A percentile compares a stretch with the other conserved stretches of the same genome.
Conservation (phyloP, 2,113 vertebrate genomes). For the Cyanoliseus patagonus region DNA sequence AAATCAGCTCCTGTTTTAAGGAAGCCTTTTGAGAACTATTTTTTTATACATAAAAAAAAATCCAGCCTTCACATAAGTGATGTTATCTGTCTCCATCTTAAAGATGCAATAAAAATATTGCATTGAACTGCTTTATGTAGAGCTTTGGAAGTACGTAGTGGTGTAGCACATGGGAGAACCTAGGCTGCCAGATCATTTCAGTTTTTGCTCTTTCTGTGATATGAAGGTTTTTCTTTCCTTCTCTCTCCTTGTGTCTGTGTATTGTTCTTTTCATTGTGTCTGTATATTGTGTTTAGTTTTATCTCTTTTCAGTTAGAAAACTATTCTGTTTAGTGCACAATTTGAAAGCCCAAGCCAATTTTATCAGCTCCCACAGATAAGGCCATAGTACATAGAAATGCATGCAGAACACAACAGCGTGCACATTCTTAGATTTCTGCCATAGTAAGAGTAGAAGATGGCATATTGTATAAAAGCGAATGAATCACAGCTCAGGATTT, state of each 20-base stretch:
- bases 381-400: not conserved
- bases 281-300: not conserved
- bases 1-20: not conserved
- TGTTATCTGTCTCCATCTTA: not conserved
- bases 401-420: not conserved
- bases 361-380: slow-evolving; percentile 39
- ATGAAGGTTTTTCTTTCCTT: not conserved
- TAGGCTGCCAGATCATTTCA: not conserved
- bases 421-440: not conserved
- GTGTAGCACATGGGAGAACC: not conserved
- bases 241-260: not conserved
- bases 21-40: not conserved
- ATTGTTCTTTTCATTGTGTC: not conserved
- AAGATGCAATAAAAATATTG: not conserved
- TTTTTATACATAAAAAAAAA: not conserved
- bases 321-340: not conserved
- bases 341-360: slow-evolving; percentile 41
- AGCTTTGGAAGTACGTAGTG: not conserved
- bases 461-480: slow-evolving; percentile 25
- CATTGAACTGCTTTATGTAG: not conserved
- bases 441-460: not conserved
- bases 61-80: not conserved
- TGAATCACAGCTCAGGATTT: slow-evolving; percentile 52
- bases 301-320: not conserved
- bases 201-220: not conserved